Conservation (phyloP, 1,140 invertebrate species). For the Rhizoglyphus robini region DNA sequence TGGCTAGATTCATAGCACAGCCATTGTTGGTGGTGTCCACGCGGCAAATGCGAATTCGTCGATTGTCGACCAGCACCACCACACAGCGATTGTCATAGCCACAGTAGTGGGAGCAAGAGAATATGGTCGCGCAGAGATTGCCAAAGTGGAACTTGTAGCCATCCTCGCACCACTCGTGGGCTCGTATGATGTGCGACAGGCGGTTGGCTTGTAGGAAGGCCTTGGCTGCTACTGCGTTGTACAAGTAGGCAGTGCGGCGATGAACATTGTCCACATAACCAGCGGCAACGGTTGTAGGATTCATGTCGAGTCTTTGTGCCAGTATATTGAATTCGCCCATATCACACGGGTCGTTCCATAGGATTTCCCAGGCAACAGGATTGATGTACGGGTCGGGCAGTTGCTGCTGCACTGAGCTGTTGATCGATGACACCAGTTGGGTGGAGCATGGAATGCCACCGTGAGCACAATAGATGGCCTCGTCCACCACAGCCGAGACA, state of each 20-base stretch:
- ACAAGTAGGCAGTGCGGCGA: slow-evolving; percentile 57
- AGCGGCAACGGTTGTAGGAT: no score
- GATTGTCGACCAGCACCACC: no score
- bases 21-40: no score
- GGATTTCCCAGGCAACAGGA: no score
- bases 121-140: slow-evolving; percentile 48
- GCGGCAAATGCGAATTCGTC: no score
- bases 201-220: slow-evolving; percentile 47
- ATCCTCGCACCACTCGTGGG: slow-evolving; percentile 48
- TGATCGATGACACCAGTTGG: no score
- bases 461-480: slow-evolving; percentile 56
- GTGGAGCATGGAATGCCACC: slow-evolving; percentile 46
- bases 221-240: slow-evolving; percentile 49
- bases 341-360: slow-evolving; percentile 55
- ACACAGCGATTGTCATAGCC: no score
- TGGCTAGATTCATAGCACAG: no score
- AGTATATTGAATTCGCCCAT: slow-evolving; percentile 18
- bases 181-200: slow-evolving; percentile 51
- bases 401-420: no score
- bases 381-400: slow-evolving; percentile 62
- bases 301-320: not conserved
- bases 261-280: no score
- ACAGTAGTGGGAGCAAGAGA: no score
- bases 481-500: slow-evolving; percentile 52
- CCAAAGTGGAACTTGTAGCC: slow-evolving; percentile 38